phyloP scores from a whole-genome alignment of 2,888 invertebrate genomes.

The Silvanus unidentatus region DNA sequence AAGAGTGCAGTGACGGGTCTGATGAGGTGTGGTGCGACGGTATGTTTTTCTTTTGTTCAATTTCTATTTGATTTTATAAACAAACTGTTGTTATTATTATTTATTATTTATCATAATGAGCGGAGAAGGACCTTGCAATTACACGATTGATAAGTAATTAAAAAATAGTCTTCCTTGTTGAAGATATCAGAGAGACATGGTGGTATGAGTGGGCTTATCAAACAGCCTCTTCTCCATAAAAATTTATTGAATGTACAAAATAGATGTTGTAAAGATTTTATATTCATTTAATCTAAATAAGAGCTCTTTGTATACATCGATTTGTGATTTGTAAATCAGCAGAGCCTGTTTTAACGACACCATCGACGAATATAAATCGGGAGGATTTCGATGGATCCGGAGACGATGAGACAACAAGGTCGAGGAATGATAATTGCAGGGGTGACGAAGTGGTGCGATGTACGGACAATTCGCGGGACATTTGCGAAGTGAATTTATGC shows the following conservation, averaged over 20 bases:
- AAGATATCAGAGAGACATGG: too few species aligned
- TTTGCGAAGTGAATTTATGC: slow-evolving; percentile 57
- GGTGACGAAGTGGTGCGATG: slow-evolving; percentile 52
- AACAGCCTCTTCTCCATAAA: too few species aligned
- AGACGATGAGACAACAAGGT: not conserved
- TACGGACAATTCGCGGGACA: slow-evolving; percentile 47
- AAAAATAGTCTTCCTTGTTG: too few species aligned
- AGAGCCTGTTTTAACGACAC: not conserved
- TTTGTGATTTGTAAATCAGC: not conserved
- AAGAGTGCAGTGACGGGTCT: slow-evolving; percentile 57
- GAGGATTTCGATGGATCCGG: not conserved
- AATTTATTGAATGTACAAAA: too few species aligned
- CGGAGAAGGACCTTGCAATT: too few species aligned
- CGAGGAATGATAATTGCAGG: slow-evolving; percentile 42
- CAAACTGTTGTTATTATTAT: slow-evolving; percentile 1
- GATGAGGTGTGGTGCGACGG: slow-evolving; percentile 50
- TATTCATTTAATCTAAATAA: too few species aligned
- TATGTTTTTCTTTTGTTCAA: slow-evolving; percentile 20
- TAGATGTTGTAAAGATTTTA: too few species aligned
- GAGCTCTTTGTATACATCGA: too few species aligned
- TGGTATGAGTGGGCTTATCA: too few species aligned
- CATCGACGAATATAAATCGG: not conserved
- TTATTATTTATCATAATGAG: not conserved
- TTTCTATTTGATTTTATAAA: slow-evolving; percentile 17
- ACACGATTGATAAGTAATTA: too few species aligned